Conservation (phyloP, 1,140 invertebrate genomes). For the Arion vulgaris region DNA sequence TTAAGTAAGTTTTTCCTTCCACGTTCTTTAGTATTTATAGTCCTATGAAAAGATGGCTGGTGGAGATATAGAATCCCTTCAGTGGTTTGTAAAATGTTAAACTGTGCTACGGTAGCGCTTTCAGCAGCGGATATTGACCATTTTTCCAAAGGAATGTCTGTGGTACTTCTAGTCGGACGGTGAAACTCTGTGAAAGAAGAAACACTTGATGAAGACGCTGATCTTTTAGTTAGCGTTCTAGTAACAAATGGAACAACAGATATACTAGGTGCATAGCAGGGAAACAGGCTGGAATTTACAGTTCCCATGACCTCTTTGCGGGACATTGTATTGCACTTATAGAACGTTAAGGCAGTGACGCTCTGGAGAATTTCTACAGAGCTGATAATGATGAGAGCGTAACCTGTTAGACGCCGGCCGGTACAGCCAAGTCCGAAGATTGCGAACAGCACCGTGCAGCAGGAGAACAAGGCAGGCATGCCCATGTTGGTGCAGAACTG, state of each 20-base stretch:
- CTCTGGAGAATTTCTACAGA: constrained; percentile 29
- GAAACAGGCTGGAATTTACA: constrained; percentile 13
- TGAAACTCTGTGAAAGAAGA: background rate
- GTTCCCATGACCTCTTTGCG: background rate
- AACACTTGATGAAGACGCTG: background rate
- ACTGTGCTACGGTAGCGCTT: too few relatives aligned
- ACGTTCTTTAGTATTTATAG: background rate
- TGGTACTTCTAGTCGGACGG: background rate
- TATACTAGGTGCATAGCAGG: background rate
- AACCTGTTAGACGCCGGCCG: constrained; percentile 37
- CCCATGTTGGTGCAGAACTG: constrained; percentile 41
- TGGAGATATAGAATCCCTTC: background rate
- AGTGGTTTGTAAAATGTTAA: too few relatives aligned
- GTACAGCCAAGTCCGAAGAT: constrained; percentile 49
- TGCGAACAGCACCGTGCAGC: constrained; percentile 39
- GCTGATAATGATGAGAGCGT: constrained; percentile 42
- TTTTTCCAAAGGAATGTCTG: too few relatives aligned
- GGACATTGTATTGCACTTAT: constrained; percentile 11
- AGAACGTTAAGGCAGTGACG: constrained; percentile 30
- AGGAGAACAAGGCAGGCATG: constrained; percentile 44
- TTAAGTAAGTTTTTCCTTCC: background rate
- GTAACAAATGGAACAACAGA: background rate
- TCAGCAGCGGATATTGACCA: too few relatives aligned
- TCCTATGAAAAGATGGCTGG: background rate
- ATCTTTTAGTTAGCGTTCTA: background rate